A percentile compares a stretch with the other conserved stretches of the same genome.
Conservation (phyloP, 1,140 invertebrate species). For the Harpegnathos saltator region DNA sequence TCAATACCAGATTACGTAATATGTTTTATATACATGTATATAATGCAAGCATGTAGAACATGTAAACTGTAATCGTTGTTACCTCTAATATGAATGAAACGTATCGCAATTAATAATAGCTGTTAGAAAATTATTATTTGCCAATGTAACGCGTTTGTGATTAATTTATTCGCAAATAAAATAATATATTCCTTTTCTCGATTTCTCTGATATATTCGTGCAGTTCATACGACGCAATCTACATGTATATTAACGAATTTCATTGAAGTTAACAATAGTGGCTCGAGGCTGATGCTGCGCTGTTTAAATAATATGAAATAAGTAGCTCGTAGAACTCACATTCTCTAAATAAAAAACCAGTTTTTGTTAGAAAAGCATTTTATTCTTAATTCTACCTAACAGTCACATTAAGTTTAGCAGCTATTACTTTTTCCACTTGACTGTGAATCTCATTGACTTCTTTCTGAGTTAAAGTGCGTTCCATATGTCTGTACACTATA, state of each 20-base stretch:
- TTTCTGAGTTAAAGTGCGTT: constrained; percentile 93
- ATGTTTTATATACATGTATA: constrained; percentile 70
- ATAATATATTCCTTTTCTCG: constrained; percentile 79
- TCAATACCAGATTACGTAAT: constrained; percentile 37
- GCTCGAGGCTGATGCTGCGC: too few species aligned
- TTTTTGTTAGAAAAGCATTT: constrained; percentile 52
- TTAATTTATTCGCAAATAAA: constrained; percentile 81
- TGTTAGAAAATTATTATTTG: constrained; percentile 77
- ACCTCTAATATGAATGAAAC: constrained; percentile 65
- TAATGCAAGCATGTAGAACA: constrained; percentile 69
- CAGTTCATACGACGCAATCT: background rate
- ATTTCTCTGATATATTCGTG: background rate
- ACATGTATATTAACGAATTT: background rate
- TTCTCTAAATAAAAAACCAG: background rate
- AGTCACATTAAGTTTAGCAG: constrained; percentile 89
- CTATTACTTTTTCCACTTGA: constrained; percentile 89
- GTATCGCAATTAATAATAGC: constrained; percentile 69
- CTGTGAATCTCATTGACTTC: constrained; percentile 96
- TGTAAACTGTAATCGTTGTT: constrained; percentile 74
- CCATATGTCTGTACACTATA: constrained; percentile 97
- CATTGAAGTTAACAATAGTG: background rate
- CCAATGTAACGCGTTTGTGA: constrained; percentile 78
- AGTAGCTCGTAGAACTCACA: background rate
- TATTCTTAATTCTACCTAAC: constrained; percentile 87
- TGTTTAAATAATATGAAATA: background rate